These are phyloP conservation scores for Ptychodera flava DNA, from an alignment of 35 echinoderm and acorn worm genomes.

Conservation along the genomic window DNA sequence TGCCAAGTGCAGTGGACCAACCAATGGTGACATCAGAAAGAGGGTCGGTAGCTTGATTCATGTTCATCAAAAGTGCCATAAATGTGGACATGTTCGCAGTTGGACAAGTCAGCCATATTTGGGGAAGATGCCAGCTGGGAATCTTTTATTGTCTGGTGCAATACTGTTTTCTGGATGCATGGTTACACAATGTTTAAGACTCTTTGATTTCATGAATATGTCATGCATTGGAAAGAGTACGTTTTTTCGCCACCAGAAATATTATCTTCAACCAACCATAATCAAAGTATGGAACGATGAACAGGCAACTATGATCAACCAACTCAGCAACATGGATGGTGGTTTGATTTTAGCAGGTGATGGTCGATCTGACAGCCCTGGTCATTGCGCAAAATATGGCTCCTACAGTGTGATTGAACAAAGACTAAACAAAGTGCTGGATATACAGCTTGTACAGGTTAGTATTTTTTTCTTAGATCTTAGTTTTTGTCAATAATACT, in stretches of 20 bases:
- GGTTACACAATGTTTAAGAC: neutral
- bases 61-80: neutral
- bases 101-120: neutral
- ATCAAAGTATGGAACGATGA: neutral
- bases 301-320: neutral
- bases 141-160: neutral
- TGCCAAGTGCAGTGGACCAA: neutral
- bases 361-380: constrained; percentile 31
- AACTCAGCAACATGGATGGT: neutral
- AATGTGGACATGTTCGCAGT: neutral
- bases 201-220: neutral
- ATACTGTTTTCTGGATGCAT: neutral
- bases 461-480: constrained; percentile 1
- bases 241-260: neutral
- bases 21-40: neutral
- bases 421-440: constrained; percentile 17
- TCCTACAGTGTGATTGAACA: constrained; percentile 22
- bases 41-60: neutral
- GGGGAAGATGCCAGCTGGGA: neutral
- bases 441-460: constrained; percentile 27
- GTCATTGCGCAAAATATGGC: constrained; percentile 38
- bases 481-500: too few species aligned
- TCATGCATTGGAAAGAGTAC: neutral
- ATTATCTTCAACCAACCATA: neutral
- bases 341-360: constrained; percentile 32